Base-by-base conservation (phyloP, 2,888 invertebrate genomes). In the Branchellion lobata region DNA sequence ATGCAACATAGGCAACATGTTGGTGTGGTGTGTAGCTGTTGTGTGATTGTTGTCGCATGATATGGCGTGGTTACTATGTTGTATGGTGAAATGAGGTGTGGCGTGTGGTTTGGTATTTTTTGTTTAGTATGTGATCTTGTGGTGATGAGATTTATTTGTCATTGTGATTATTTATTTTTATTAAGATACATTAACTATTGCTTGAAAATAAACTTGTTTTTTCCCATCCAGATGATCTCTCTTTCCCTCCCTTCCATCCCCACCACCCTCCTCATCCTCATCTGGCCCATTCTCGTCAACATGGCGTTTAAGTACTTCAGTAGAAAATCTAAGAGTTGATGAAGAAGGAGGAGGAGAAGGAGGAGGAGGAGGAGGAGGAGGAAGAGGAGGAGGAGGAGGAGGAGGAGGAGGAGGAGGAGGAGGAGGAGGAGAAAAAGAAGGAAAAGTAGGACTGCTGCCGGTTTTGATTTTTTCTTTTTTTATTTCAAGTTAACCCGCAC, bases 281-380 rank as follows among this genome's bases (percentile, higher is more conserved):
- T 75, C 29, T 75, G 75, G 75, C 75, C 75, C 2, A 51, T 75
- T 29, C 24, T 53, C 29, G 33, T 75, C 75, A 47, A 3, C 75
- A 21, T 53, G 1, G 51, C 33, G 51, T 51, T 75, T 53, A n/a
- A 33, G 1, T 75, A 53, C 31, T 53, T 53, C 53, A 51, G 29
- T 21, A 47, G 53, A 33, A 3, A n/a, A 3, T 57, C 40, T 14
- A 73, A 33, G 73, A 40, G 36, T 34, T 73, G 27, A 73, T 36
- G 36, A 73, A 29, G 14, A 21, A 21, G 21, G 24, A 31, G 24
- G 14, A 14, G 51, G 21, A 18, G 47, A n/a, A 14, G 24, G 51
- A 40, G 24, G 24, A 74, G 11, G 47, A 29, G 11, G 24, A 21
- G 68, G 27, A 1, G 27, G 27, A 68, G 1, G 68, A 3, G 1